Evolutionary conservation across 2,797 vertebrate species (phyloP), one percentile per base, ranked within the genome.

Genomic region (Carcharodon carcharias): DNA sequence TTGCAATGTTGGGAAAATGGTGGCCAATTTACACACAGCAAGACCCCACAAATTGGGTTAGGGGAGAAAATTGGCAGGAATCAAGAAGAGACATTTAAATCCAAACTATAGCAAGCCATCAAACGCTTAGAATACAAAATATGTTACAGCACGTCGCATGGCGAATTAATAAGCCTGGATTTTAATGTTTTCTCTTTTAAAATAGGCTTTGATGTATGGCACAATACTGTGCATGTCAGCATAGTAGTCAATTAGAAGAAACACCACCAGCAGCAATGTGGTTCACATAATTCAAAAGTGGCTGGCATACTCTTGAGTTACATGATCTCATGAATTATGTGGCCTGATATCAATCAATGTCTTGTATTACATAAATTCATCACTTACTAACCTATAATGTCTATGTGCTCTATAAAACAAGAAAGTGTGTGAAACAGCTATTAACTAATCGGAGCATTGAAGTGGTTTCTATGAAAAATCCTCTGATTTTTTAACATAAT

Each of bases 251-350:
- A 85, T 85, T 50, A 85, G 82, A 40, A 4, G 56, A 31, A 58
- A 56, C 26, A 31, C 58, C 35, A n/a, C 35, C 56, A n/a, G 0
- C 56, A 61, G 31, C 56, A 91, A 61, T 61, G 16, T 91, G 14
- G 5, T n/a, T 91, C 31, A 61, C 88, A 85, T 91, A 61, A 35
- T 61, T 91, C 31, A 61, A 14, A 61, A 61, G 31, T 61, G 56
- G 56, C 87, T 89, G 87, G 11, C 12, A 58, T 35, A 11, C 23
- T 89, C 87, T 35, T 58, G 28, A 89, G 12, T 58, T 89, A 56
- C 31, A 31, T 89, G 87, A 54, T 92, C 61, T 89, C 58, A 92
- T 63, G 89, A 63, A 92, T 92, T 92, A n/a, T 92, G 56, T 65
- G 58, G 56, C 58, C 31, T 63, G 35, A 63, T 58, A 91, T 92